A percentile compares a stretch with the other conserved stretches of the same genome.
These are phyloP conservation scores for Indri indri DNA, from an alignment of 2,113 vertebrate species.

Conservation along the genomic window DNA sequence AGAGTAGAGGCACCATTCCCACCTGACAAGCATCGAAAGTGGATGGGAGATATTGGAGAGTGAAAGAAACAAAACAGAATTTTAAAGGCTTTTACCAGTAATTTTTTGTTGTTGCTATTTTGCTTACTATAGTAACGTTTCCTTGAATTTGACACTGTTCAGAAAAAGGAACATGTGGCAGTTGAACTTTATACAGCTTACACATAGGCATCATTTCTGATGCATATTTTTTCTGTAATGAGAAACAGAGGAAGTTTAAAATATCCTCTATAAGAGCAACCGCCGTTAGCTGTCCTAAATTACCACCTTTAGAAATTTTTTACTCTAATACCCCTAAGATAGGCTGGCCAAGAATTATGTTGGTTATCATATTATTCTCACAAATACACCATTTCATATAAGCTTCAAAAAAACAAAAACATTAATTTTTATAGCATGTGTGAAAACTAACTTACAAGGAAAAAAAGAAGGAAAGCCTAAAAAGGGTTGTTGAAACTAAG, in stretches of 20 bases:
- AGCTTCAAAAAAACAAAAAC: background rate
- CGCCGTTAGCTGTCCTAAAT: no score
- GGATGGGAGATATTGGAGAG: accelerated
- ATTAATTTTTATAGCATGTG: background rate
- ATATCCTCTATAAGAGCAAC: background rate
- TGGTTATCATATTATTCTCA: background rate
- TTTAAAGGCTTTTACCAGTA: background rate
- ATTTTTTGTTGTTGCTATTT: background rate
- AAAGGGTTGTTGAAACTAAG: background rate
- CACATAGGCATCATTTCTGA: background rate
- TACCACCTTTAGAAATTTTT: background rate
- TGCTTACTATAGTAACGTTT: background rate
- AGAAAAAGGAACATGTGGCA: background rate
- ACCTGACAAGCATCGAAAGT: background rate
- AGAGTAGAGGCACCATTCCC: background rate
- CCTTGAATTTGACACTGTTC: background rate
- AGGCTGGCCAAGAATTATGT: background rate
- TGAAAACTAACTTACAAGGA: background rate
- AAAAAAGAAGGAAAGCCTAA: background rate
- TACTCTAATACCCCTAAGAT: background rate
- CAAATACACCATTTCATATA: background rate
- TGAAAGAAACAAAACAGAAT: background rate
- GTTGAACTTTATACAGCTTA: background rate
- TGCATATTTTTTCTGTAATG: background rate
- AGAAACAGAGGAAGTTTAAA: background rate